Base-by-base conservation (phyloP, 2,888 invertebrate species). In the Drosophila pegasa region DNA sequence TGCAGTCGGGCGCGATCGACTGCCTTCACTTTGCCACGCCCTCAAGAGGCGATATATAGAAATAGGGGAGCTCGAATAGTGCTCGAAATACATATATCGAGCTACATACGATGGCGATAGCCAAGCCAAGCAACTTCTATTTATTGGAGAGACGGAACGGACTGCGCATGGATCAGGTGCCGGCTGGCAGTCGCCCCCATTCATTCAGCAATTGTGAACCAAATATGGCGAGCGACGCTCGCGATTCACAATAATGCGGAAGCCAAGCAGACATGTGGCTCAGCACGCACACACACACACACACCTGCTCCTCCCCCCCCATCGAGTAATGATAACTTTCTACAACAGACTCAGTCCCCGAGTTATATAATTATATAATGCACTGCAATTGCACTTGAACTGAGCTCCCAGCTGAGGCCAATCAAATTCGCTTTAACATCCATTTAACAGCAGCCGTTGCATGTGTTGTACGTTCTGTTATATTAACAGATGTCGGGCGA, bases 231-330 rank as follows among this genome's bases (percentile, higher is more conserved):
- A 16, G 12, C 52, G 31, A 38, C 31, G 40, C 55, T 66, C 41
- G 43, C 41, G 43, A 75, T 29, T 20, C 14, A 41, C 60, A 71
- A 72, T 75, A 51, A 64, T 54, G 70, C 78, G 74, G 75, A 78
- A 75, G 43, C 45, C 31, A 51, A 45, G 58, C 70, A 78, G 75
- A 77, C 75, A 41, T 35, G 9, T 50, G 38, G 59, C 41, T 20
- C 60, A 31, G 35, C 60, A 71, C 65, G 63, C 65, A 64, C 25
- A 43, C 38, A 38, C 9, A 31, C 60, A 71, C 65, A 60, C 65
- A 64, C 25, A 43, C 38, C 43, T 10, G 27, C 29, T 55, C n/a
- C 52, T 50, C 25, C 25, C n/a, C 52, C 45, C 25, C 25, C 20
- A 20, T 9, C 38, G 8, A 40, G 10, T 31, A 43, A 20, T 12